phyloP scores from a whole-genome alignment of 2,888 invertebrate species.

The Ochropleura leucogaster region DNA sequence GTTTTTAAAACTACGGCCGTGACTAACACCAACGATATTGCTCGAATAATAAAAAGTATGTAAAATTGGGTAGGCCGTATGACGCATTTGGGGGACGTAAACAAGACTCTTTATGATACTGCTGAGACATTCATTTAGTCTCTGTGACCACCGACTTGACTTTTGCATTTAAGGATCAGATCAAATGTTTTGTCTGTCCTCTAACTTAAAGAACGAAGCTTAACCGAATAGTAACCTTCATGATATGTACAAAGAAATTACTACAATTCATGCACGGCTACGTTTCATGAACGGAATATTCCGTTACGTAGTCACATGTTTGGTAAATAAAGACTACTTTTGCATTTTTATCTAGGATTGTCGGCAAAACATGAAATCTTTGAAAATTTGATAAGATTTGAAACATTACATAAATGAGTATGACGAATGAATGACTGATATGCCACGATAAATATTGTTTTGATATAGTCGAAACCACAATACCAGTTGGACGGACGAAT shows the following conservation, averaged over 20 bases:
- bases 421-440: conserved; percentile 58
- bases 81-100: conserved; percentile 72
- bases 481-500: conserved; percentile 24
- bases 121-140: conserved; percentile 64
- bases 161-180: conserved; percentile 42
- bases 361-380: conserved; percentile 8
- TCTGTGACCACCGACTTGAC: conserved; percentile 54
- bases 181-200: conserved; percentile 67
- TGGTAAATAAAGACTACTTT: conserved; percentile 39
- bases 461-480: conserved; percentile 40
- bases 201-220: conserved; percentile 64
- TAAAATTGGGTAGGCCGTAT: conserved; percentile 51
- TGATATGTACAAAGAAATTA: conserved; percentile 36
- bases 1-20: conserved; percentile 45
- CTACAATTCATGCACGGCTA: conserved; percentile 33
- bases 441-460: conserved; percentile 53
- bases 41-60: conserved; percentile 47
- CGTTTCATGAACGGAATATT: conserved; percentile 47
- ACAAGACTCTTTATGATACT: conserved; percentile 72
- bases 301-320: conserved; percentile 20
- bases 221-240: conserved; percentile 50
- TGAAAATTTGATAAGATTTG: conserved; percentile 46
- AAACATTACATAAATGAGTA: conserved; percentile 54
- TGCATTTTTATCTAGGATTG: conserved; percentile 21
- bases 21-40: conserved; percentile 46